These are phyloP conservation scores for Chelonoidis abingdonii DNA, from an alignment of 2,113 vertebrate genomes.

Conservation along the genomic window DNA sequence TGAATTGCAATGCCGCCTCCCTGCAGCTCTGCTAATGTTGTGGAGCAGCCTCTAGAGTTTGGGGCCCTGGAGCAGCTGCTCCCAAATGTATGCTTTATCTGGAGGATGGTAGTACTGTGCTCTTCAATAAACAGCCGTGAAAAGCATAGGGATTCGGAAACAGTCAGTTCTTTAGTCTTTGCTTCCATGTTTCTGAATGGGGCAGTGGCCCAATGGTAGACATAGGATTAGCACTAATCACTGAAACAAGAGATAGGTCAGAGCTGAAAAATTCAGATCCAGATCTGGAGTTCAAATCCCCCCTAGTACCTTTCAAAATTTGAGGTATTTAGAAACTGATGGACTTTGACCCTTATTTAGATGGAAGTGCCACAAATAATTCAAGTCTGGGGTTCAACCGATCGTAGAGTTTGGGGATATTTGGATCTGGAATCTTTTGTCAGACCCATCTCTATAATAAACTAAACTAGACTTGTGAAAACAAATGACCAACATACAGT, in stretches of 20 bases:
- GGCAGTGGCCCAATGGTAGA: not conserved
- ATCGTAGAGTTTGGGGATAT: fast-evolving
- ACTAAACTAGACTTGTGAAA: not conserved
- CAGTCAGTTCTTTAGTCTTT: not conserved
- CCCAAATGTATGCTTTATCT: not conserved
- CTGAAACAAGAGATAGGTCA: not conserved
- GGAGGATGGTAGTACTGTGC: not conserved
- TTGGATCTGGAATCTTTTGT: not conserved
- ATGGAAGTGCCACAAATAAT: not conserved
- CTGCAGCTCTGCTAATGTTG: not conserved
- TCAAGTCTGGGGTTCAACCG: not conserved
- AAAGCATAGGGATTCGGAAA: not conserved
- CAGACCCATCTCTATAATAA: not conserved
- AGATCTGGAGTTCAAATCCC: not conserved
- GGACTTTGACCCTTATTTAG: not conserved
- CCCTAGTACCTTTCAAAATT: not conserved
- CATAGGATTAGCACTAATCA: not conserved
- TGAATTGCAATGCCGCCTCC: not conserved
- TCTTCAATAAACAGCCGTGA: not conserved
- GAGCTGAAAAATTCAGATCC: not conserved
- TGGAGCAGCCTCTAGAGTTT: not conserved
- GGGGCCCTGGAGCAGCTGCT: not conserved
- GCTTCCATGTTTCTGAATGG: not conserved
- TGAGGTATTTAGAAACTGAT: not conserved
- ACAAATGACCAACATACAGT: not conserved